phyloP scores from a whole-genome alignment of 2,888 invertebrate genomes.

The Saturnia japonica region DNA sequence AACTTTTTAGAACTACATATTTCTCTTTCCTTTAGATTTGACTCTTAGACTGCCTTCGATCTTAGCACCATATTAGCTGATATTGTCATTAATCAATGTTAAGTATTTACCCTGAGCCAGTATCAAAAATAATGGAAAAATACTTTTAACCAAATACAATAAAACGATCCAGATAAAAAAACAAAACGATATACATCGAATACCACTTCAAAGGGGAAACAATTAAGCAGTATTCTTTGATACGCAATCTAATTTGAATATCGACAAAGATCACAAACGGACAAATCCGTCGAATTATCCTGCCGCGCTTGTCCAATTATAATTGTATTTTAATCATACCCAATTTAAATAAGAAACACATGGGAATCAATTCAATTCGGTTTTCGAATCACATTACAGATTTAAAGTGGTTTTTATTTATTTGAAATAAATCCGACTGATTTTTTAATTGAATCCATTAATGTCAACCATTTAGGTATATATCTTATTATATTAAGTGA shows the following conservation, averaged over 20 bases:
- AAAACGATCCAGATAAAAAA: constrained; percentile 28
- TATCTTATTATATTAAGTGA: too few relatives aligned
- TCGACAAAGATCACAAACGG: not conserved
- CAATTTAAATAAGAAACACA: constrained; percentile 5
- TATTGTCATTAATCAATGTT: too few relatives aligned
- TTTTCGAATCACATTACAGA: not conserved
- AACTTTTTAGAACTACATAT: too few relatives aligned
- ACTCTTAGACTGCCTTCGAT: too few relatives aligned
- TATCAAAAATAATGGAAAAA: not conserved
- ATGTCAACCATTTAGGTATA: not conserved
- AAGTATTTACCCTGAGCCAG: too few relatives aligned
- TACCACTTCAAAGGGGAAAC: constrained; percentile 7
- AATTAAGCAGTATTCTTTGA: constrained; percentile 7
- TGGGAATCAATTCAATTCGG: constrained; percentile 5
- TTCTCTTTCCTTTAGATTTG: too few relatives aligned
- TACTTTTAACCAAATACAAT: not conserved
- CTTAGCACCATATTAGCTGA: too few relatives aligned
- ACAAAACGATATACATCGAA: constrained; percentile 2
- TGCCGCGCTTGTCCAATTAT: not conserved
- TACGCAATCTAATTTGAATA: constrained; percentile 10
- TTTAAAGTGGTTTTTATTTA: not conserved
- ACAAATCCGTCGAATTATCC: constrained; percentile 8
- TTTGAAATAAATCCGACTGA: not conserved
- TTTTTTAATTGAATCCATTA: not conserved
- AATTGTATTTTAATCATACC: not conserved